Evolutionary conservation across 2,113 vertebrate species (phyloP).

Genomic region (Coregonus clupeaformis): DNA sequence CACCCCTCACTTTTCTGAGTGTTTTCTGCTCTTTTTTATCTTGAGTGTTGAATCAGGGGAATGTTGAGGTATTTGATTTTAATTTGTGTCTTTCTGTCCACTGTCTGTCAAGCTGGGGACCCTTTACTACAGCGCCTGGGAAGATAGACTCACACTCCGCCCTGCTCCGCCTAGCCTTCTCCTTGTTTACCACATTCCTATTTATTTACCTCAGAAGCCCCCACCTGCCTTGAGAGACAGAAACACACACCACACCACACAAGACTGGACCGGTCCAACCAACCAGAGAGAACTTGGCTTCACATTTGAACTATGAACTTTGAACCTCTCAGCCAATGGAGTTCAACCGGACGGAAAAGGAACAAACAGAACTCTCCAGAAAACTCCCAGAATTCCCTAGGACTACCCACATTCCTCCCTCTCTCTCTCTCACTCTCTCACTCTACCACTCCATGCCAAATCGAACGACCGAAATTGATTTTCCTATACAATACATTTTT

Average conservation of each 20-base stretch:
- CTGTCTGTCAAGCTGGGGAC: background rate
- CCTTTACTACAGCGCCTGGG: background rate
- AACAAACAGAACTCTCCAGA: constrained; percentile 4
- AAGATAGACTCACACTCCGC: constrained; percentile 24
- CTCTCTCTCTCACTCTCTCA: constrained; percentile 36
- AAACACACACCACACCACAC: constrained; percentile 24
- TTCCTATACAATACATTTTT: constrained; percentile 33
- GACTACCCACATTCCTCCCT: constrained; percentile 35
- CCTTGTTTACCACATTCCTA: too few relatives aligned
- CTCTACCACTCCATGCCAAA: constrained; percentile 52
- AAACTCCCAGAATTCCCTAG: constrained; percentile 1
- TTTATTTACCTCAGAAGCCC: constrained; percentile 43
- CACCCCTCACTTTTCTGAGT: background rate
- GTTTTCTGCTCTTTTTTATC: too few relatives aligned
- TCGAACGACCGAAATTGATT: constrained; percentile 29
- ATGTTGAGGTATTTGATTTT: too few relatives aligned
- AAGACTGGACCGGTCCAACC: constrained; percentile 21
- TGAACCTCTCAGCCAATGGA: constrained; percentile 24
- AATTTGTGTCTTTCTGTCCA: background rate
- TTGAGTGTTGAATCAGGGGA: too few relatives aligned
- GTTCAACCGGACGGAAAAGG: constrained; percentile 24
- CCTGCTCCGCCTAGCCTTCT: constrained; percentile 29
- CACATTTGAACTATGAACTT: constrained; percentile 26
- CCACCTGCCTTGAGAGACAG: constrained; percentile 30
- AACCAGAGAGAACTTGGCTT: constrained; percentile 32